Evolutionary conservation across 2,888 invertebrate genomes (phyloP).

Genomic region (Pseudoips prasinana): DNA sequence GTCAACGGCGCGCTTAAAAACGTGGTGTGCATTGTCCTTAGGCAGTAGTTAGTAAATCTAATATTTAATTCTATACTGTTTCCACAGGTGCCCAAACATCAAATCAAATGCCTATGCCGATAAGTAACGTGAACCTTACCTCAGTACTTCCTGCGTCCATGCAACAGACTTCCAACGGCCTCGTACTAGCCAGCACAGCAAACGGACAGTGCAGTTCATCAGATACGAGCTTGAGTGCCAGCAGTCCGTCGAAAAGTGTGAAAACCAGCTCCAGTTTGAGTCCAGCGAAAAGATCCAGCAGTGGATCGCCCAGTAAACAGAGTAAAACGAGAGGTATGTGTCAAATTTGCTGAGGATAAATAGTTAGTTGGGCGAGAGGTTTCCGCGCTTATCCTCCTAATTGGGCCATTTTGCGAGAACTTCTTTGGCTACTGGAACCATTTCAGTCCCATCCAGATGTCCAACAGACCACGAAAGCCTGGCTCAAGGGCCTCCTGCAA

Average conservation of each 20-base stretch:
- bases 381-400: too few relatives aligned
- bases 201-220: constrained; percentile 77
- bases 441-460: too few relatives aligned
- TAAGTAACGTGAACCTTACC: constrained; percentile 69
- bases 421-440: too few relatives aligned
- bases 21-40: too few relatives aligned
- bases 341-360: too few relatives aligned
- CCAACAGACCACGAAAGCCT: too few relatives aligned
- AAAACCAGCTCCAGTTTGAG: constrained; percentile 93
- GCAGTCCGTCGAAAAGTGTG: constrained; percentile 92
- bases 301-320: constrained; percentile 90
- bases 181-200: constrained; percentile 56
- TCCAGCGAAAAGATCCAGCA: constrained; percentile 91
- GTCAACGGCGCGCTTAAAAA: too few relatives aligned
- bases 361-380: too few relatives aligned
- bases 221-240: constrained; percentile 84
- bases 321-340: constrained; percentile 89
- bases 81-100: constrained; percentile 55
- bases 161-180: constrained; percentile 58
- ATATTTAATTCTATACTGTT: too few relatives aligned
- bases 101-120: constrained; percentile 54
- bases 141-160: constrained; percentile 58
- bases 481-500: too few relatives aligned
- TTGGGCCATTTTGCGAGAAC: too few relatives aligned
- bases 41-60: too few relatives aligned